Base-by-base conservation (phyloP, 23 tunicate genomes). In the Halocynthia roretzi region DNA sequence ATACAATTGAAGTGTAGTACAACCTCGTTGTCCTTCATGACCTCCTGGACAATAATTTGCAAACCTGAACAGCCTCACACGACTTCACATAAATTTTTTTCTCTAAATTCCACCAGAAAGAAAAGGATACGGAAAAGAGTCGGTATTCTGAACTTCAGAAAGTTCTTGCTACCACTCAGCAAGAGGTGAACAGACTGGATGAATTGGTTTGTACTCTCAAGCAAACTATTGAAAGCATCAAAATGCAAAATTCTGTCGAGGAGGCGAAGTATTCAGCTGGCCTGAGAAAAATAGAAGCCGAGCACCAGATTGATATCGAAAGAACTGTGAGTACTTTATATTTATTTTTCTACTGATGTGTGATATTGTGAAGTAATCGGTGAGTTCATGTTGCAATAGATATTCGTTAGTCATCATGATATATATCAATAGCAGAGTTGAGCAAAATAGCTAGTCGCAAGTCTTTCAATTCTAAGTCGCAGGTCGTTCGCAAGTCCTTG, bases 251-350 rank as follows among this genome's bases (percentile, higher is more conserved):
- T 15, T 75, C 79, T 7, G 82, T 89, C 9, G 63, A 57, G 66
- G 96, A 89, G 60, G 84, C 96, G 5, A 83, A 76, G 48, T 87
- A 89, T 61, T 54, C 71, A 6, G 85, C 88, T 5, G 83, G 66
- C 68, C 53, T 83, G 40, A 82, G 82, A 40, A 89, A 89, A 57
- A 65, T 83, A 53, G 84, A 83, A 60, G 96, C 96, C 31, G 88
- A 89, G 62, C 87, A 83, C 56, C 67, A 84, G 54, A 89, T 89
- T 19, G 71, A 83, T 23, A 62, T 80, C 8, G 96, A 89, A 68
- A 84, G 85, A 80, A 83, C 80, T 88, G 96, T 89, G 71, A 52
- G 80, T 76, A 18, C 23, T 78, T 48, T 15, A 17, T 19, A 17
- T 17, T 20, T 17, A n/a, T 68, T 60, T 60, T 60, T 0, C 8